These are phyloP conservation scores for Congeria kusceri DNA, from an alignment of 2,888 invertebrate genomes.

Conservation along the genomic window DNA sequence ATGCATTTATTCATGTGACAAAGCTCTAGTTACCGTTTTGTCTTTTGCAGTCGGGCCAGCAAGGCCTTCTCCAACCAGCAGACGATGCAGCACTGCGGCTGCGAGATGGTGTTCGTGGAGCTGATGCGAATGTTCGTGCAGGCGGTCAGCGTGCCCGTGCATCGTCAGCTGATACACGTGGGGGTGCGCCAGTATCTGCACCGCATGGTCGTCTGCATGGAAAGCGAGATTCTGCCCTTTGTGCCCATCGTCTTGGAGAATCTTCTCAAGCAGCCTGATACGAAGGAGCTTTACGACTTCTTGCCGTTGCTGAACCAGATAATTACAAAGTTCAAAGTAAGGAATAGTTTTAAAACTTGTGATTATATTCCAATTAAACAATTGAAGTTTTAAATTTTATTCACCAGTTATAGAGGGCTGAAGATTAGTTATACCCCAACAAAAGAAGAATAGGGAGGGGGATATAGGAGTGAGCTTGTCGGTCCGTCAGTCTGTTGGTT, in stretches of 20 bases:
- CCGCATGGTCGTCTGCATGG: slow-evolving; percentile 88
- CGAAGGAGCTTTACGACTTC: slow-evolving; percentile 86
- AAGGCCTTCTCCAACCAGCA: slow-evolving; percentile 88
- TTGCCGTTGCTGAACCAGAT: slow-evolving; percentile 88
- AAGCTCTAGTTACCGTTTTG: too few relatives aligned
- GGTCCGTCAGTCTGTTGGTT: too few relatives aligned
- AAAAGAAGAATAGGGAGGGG: too few relatives aligned
- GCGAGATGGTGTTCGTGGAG: slow-evolving; percentile 86
- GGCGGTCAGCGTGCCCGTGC: slow-evolving; percentile 85
- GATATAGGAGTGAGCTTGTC: too few relatives aligned
- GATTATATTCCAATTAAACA: too few relatives aligned
- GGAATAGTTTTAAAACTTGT: slow-evolving; percentile 1
- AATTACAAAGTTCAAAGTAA: slow-evolving; percentile 87
- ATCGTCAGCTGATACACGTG: slow-evolving; percentile 82
- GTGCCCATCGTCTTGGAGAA: slow-evolving; percentile 86
- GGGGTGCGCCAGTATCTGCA: slow-evolving; percentile 87
- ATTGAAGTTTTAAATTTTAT: too few relatives aligned
- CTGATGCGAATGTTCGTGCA: slow-evolving; percentile 87
- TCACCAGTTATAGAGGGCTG: too few relatives aligned
- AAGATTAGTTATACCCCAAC: too few relatives aligned
- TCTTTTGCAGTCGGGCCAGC: slow-evolving; percentile 87
- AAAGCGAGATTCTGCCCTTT: slow-evolving; percentile 87
- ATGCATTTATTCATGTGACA: too few relatives aligned
- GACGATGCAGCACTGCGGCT: slow-evolving; percentile 87
- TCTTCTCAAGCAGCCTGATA: slow-evolving; percentile 85